A percentile compares a stretch with the other conserved stretches of the same genome.
These are phyloP conservation scores for Lithophane leautieri DNA, from an alignment of 2,888 invertebrate genomes.

Conservation along the genomic window DNA sequence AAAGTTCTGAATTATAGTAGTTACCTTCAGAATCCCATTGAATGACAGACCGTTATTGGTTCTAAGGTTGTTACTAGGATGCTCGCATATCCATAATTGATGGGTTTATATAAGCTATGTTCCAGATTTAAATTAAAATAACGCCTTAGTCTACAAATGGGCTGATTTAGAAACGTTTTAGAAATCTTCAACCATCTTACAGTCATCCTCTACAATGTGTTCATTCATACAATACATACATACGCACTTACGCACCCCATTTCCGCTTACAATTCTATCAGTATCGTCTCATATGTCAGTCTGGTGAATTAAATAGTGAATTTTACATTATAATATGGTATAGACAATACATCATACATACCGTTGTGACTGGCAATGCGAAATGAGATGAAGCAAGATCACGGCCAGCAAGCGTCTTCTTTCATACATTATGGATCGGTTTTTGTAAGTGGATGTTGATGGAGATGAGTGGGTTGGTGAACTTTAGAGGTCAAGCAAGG, in stretches of 20 bases:
- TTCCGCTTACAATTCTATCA: constrained; percentile 43
- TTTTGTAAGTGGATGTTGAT: constrained; percentile 9
- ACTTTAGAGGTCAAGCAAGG: neutral
- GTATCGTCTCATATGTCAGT: constrained; percentile 18
- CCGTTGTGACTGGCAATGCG: constrained; percentile 37
- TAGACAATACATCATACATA: constrained; percentile 53
- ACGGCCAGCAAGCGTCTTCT: constrained; percentile 36
- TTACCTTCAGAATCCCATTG: constrained; percentile 4
- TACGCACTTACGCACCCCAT: constrained; percentile 1
- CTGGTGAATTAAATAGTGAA: constrained; percentile 50
- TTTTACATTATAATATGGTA: constrained; percentile 56
- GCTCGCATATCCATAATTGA: neutral
- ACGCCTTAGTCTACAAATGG: neutral
- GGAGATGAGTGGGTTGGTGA: neutral
- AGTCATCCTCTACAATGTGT: neutral
- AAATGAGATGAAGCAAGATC: constrained; percentile 57
- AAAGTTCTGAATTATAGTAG: constrained; percentile 14
- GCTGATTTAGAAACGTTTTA: neutral
- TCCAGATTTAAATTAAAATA: neutral
- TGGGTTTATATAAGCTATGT: neutral
- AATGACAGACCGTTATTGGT: neutral
- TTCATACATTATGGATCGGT: constrained; percentile 40
- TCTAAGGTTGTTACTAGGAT: neutral
- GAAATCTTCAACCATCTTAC: neutral
- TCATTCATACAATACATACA: neutral